Percentiles rank a stretch among this genome's conserved stretches.
phyloP scores from a whole-genome alignment of 2,113 vertebrate genomes.

The Monopterus albus region DNA sequence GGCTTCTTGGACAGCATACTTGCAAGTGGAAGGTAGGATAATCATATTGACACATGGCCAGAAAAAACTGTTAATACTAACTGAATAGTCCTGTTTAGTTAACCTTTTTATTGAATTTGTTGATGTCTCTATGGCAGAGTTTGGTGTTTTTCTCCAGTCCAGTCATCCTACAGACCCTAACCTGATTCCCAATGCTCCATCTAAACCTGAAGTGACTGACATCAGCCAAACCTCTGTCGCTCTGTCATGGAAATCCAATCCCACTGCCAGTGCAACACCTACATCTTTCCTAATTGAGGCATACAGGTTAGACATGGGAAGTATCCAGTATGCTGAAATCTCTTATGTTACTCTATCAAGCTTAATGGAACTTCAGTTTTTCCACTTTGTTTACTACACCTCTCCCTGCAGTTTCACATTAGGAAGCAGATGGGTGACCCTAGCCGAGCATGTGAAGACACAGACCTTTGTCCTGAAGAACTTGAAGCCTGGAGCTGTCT shows the following conservation, averaged over 20 bases:
- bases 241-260: slow-evolving; percentile 91
- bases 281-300: slow-evolving; percentile 95
- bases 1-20: slow-evolving; percentile 92
- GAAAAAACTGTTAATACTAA: neutral
- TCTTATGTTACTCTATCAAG: neutral
- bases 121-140: slow-evolving; percentile 84
- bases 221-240: slow-evolving; percentile 90
- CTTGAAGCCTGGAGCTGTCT: slow-evolving; percentile 94
- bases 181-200: slow-evolving; percentile 92
- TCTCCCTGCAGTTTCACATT: slow-evolving; percentile 86
- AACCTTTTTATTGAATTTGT: neutral
- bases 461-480: slow-evolving; percentile 90
- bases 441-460: slow-evolving; percentile 93
- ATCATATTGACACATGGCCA: neutral
- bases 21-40: slow-evolving; percentile 93
- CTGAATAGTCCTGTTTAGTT: neutral
- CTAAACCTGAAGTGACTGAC: slow-evolving; percentile 92
- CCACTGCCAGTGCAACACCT: slow-evolving; percentile 86
- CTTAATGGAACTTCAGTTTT: neutral
- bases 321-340: neutral
- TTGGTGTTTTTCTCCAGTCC: slow-evolving; percentile 91
- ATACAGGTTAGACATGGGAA: slow-evolving; percentile 87
- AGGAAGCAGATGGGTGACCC: slow-evolving; percentile 96
- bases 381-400: neutral
- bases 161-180: slow-evolving; percentile 90